phyloP scores from a whole-genome alignment of 2,888 invertebrate species.

The Eutolmus rufibarbis region DNA sequence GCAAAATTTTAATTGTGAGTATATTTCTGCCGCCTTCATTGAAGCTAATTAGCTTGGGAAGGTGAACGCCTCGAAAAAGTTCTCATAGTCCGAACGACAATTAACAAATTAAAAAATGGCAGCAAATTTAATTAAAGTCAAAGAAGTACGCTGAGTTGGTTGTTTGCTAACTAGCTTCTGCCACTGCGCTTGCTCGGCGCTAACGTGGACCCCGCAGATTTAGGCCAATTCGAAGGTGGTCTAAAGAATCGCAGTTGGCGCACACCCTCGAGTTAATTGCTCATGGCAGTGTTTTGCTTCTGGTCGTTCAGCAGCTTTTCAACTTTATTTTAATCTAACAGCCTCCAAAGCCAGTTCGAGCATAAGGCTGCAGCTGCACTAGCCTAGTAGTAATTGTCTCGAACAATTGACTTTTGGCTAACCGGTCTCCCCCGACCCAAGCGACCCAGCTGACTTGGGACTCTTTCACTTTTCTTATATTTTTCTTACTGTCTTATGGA shows the following conservation, averaged over 20 bases:
- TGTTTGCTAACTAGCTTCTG: neutral
- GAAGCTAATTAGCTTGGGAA: neutral
- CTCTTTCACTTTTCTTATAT: slow-evolving; percentile 25
- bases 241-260: neutral
- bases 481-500: neutral
- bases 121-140: neutral
- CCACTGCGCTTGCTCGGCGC: neutral
- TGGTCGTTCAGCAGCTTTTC: neutral
- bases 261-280: neutral
- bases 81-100: neutral
- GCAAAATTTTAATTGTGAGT: neutral
- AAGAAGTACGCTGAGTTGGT: neutral
- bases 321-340: neutral
- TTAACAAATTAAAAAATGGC: neutral
- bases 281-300: neutral
- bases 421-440: neutral
- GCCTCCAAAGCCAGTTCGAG: neutral
- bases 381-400: neutral
- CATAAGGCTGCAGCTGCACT: neutral
- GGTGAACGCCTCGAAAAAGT: neutral
- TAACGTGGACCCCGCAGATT: neutral
- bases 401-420: neutral
- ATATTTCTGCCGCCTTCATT: neutral
- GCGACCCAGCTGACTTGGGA: neutral
- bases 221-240: neutral